phyloP scores from a whole-genome alignment of 2,888 invertebrate genomes.

The Trisateles emortualis region DNA sequence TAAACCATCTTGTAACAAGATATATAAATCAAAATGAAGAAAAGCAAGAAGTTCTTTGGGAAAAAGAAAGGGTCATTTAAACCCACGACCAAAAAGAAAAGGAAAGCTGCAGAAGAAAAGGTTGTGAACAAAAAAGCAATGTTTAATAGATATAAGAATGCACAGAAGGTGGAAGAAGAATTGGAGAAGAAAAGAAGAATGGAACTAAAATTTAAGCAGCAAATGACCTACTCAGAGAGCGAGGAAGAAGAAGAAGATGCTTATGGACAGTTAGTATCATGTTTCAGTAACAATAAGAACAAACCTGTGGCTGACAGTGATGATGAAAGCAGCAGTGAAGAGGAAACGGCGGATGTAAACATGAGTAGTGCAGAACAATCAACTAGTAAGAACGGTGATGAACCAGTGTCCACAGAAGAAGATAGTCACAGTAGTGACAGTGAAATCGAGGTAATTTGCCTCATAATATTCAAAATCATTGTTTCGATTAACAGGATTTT shows the following conservation, averaged over 20 bases:
- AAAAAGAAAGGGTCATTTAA: slow-evolving; percentile 62
- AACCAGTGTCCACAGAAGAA: slow-evolving; percentile 13
- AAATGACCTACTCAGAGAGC: slow-evolving; percentile 80
- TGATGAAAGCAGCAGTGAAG: slow-evolving; percentile 54
- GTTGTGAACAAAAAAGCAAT: slow-evolving; percentile 75
- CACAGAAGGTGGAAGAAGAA: slow-evolving; percentile 80
- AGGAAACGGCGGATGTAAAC: slow-evolving; percentile 14
- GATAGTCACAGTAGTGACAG: slow-evolving; percentile 15
- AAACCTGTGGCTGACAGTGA: slow-evolving; percentile 62
- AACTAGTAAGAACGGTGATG: slow-evolving; percentile 1
- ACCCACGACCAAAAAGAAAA: slow-evolving; percentile 61
- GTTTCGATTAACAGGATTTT: too few relatives aligned
- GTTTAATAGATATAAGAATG: slow-evolving; percentile 82
- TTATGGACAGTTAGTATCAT: slow-evolving; percentile 83
- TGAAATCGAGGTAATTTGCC: slow-evolving; percentile 40
- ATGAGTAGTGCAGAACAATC: slow-evolving; percentile 7
- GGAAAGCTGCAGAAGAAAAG: slow-evolving; percentile 57
- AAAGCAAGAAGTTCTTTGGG: slow-evolving; percentile 60
- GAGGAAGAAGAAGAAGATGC: slow-evolving; percentile 80
- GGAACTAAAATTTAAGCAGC: slow-evolving; percentile 67
- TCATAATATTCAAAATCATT: too few relatives aligned
- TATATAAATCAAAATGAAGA: slow-evolving; percentile 56
- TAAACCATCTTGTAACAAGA: too few relatives aligned
- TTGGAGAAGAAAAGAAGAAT: slow-evolving; percentile 72
- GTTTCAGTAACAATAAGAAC: slow-evolving; percentile 67